Evolutionary conservation across 2,888 invertebrate genomes (phyloP).

Genomic region (Hypomecis atomaria): DNA sequence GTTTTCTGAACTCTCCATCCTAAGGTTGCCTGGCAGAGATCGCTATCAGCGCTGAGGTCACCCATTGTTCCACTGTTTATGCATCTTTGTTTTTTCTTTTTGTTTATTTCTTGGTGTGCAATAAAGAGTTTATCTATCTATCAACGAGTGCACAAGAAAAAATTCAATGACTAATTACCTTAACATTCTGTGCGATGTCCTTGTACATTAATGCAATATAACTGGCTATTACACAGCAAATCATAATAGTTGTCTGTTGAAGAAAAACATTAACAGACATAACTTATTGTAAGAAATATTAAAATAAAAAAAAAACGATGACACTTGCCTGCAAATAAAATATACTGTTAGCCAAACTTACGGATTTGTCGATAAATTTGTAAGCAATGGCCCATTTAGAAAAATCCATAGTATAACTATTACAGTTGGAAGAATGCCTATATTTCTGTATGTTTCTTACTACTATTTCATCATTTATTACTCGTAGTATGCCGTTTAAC

Average conservation of each 20-base stretch:
- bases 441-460: background rate
- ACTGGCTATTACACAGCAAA: slow-evolving; percentile 42
- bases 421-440: background rate
- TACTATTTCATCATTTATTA: background rate
- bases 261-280: background rate
- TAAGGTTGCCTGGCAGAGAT: too few relatives aligned
- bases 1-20: too few relatives aligned
- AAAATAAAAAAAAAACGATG: background rate
- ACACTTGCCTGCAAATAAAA: slow-evolving; percentile 39
- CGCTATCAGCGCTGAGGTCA: too few relatives aligned
- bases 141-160: too few relatives aligned
- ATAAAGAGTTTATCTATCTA: too few relatives aligned
- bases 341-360: slow-evolving; percentile 46
- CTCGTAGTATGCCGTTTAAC: background rate
- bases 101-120: background rate
- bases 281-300: background rate
- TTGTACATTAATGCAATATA: slow-evolving; percentile 48
- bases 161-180: too few relatives aligned
- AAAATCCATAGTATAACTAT: slow-evolving; percentile 15
- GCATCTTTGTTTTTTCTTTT: too few relatives aligned
- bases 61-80: too few relatives aligned
- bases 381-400: slow-evolving; percentile 51
- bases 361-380: slow-evolving; percentile 43
- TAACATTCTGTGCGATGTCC: slow-evolving; percentile 30
- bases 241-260: slow-evolving; percentile 53